Evolutionary conservation across 64 coral and sea anemone genomes (phyloP).

Genomic region (Stylophora pistillata): DNA sequence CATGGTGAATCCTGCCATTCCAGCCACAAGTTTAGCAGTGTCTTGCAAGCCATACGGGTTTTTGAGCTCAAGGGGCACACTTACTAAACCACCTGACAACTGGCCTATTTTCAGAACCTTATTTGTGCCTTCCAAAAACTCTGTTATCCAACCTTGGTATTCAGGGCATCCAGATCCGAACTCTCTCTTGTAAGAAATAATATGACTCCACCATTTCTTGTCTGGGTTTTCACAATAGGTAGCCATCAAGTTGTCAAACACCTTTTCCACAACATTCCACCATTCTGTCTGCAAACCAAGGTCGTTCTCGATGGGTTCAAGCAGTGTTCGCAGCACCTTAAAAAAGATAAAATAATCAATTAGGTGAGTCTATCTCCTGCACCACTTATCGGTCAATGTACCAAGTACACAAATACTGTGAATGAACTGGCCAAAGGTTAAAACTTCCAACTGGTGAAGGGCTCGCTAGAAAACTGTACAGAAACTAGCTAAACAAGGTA

Average conservation of each 20-base stretch:
- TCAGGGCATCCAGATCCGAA: not conserved
- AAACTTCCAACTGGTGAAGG: too few relatives aligned
- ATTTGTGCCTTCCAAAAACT: conserved; percentile 49
- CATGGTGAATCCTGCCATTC: conserved; percentile 63
- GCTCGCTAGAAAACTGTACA: too few relatives aligned
- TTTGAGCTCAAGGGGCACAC: conserved; percentile 39
- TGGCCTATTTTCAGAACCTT: not conserved
- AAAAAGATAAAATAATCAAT: too few relatives aligned
- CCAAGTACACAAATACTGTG: too few relatives aligned
- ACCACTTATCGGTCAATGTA: too few relatives aligned
- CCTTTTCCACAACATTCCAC: conserved; percentile 23
- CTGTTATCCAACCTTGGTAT: conserved; percentile 56
- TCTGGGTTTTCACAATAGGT: conserved; percentile 57
- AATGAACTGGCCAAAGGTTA: too few relatives aligned
- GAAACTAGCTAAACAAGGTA: too few relatives aligned
- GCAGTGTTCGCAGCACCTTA: not conserved
- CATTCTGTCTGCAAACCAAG: conserved; percentile 13
- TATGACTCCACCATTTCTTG: conserved; percentile 64
- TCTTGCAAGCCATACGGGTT: not conserved
- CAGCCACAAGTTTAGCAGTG: conserved; percentile 55
- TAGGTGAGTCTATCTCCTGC: too few relatives aligned
- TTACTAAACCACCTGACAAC: conserved; percentile 18
- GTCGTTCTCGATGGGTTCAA: conserved; percentile 50
- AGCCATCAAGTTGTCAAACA: conserved; percentile 42
- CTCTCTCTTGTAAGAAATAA: conserved; percentile 14